phyloP scores from a whole-genome alignment of 1,140 invertebrate species.

The Parapsyche elsis region DNA sequence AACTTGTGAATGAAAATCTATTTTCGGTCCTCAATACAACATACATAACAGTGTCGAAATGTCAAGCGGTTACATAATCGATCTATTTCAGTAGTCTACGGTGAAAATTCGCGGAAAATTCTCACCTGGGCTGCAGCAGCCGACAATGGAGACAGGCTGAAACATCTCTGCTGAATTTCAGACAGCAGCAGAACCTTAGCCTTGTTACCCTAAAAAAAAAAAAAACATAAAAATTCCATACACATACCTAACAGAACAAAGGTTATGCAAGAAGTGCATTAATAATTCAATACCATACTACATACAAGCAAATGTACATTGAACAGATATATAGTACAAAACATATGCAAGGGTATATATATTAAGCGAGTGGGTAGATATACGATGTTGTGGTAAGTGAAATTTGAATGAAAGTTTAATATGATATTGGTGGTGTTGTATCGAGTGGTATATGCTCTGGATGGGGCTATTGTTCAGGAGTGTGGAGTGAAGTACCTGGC shows the following conservation, averaged over 20 bases:
- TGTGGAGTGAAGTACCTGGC: constrained; percentile 70
- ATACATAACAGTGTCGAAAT: constrained; percentile 14
- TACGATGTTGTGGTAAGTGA: neutral
- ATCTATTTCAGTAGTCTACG: constrained; percentile 2
- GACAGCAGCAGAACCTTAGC: constrained; percentile 61
- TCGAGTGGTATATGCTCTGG: neutral
- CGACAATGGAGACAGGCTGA: constrained; percentile 76
- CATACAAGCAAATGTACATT: constrained; percentile 23
- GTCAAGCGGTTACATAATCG: constrained; percentile 49
- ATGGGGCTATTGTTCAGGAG: neutral
- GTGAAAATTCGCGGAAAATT: neutral
- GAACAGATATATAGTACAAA: constrained; percentile 52
- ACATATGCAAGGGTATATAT: constrained; percentile 46
- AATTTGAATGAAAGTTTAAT: neutral
- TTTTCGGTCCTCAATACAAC: neutral
- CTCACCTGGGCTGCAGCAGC: constrained; percentile 76
- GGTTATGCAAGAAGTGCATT: constrained; percentile 13
- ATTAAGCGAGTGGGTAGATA: neutral
- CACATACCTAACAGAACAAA: neutral
- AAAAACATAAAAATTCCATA: constrained; percentile 8
- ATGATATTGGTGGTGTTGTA: neutral
- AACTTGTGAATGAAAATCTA: constrained; percentile 13
- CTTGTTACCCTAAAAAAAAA: constrained; percentile 64
- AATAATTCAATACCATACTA: constrained; percentile 47
- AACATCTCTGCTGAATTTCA: constrained; percentile 79